A percentile compares a stretch with the other conserved stretches of the same genome.
phyloP scores from a whole-genome alignment of 2,113 vertebrate species.

The Felis catus region F.catus_Fca126_mat1.0 CM031419.1:162911001-162911500 shows the following conservation, averaged over 20 bases:
- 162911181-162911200: neutral
- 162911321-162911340: neutral
- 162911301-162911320: neutral
- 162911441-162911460: neutral
- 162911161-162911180: neutral
- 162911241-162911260: neutral
- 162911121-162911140: neutral
- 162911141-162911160: neutral
- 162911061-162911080: neutral
- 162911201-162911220: neutral
- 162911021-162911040: no score
- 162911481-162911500: neutral
- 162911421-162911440: neutral
- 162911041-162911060: neutral
- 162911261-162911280: neutral
- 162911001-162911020: no score
- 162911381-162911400: neutral
- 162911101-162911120: neutral
- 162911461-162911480: neutral
- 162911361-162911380: neutral
- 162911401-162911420: neutral
- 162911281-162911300: neutral
- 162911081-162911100: neutral
- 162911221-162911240: neutral
- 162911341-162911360: neutral